Evolutionary conservation across 2,113 vertebrate genomes (phyloP).

Genomic region (Boulengeromyrus knoepffleri): DNA sequence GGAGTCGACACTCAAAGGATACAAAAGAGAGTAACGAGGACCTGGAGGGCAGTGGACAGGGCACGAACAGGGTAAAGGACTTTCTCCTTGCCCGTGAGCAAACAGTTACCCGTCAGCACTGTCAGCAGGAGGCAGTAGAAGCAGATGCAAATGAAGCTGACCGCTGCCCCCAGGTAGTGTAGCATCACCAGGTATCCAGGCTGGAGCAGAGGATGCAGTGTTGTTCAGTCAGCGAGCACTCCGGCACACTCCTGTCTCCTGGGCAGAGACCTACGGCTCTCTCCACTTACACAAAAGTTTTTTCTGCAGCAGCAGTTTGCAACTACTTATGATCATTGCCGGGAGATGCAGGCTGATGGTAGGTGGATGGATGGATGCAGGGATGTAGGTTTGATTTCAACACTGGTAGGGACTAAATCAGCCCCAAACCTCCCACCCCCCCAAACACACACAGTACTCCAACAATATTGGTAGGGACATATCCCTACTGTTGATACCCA

Average conservation of each 20-base stretch:
- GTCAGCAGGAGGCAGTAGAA: conserved; percentile 58
- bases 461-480: neutral
- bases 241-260: neutral
- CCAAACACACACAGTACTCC: neutral
- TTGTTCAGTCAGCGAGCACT: neutral
- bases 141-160: conserved; percentile 59
- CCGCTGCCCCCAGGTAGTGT: conserved; percentile 61
- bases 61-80: conserved; percentile 53
- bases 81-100: conserved; percentile 52
- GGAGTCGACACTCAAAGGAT: conserved; percentile 48
- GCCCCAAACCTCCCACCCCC: neutral
- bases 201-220: conserved; percentile 30
- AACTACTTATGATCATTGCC: neutral
- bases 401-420: neutral
- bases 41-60: conserved; percentile 42
- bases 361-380: neutral
- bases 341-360: neutral
- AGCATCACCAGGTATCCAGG: conserved; percentile 40
- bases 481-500: neutral
- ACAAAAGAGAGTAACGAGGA: conserved; percentile 54
- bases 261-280: neutral
- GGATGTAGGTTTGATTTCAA: neutral
- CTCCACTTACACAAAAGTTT: neutral
- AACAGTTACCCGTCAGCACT: conserved; percentile 47
- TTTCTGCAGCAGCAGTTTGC: neutral